Conservation (phyloP, 1,140 invertebrate genomes). For the Drosophila yakuba region DNA sequence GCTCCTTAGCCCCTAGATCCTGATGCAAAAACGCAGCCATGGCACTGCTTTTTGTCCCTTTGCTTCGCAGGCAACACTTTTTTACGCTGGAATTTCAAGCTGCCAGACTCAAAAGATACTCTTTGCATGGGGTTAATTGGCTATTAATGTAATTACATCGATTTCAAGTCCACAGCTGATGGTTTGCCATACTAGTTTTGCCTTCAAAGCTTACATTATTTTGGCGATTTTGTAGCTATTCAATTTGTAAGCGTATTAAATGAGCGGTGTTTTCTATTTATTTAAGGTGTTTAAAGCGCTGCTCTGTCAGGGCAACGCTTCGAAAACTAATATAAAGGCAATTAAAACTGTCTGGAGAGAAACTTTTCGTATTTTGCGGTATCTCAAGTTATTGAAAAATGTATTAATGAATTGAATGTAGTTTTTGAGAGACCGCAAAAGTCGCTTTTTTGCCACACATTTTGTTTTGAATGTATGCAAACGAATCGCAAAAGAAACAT, state of each 20-base stretch:
- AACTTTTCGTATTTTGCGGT: too few species aligned
- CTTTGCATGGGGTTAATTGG: slow-evolving; percentile 40
- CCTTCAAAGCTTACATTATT: too few species aligned
- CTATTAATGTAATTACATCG: slow-evolving; percentile 12
- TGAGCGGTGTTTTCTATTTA: not conserved
- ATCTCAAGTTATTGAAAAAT: not conserved
- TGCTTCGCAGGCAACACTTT: slow-evolving; percentile 10
- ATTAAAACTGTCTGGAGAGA: not conserved
- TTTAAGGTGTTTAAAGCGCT: not conserved
- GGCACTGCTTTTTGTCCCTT: slow-evolving; percentile 5
- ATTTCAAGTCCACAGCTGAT: not conserved
- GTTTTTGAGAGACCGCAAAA: not conserved
- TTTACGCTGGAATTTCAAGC: not conserved
- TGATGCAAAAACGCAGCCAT: slow-evolving; percentile 39
- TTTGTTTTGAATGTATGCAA: not conserved
- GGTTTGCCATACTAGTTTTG: too few species aligned
- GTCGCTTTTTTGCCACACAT: too few species aligned
- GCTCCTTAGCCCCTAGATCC: slow-evolving; percentile 20
- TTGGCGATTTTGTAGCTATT: too few species aligned
- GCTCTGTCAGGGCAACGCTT: not conserved
- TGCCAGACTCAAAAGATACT: slow-evolving; percentile 8
- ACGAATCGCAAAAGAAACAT: not conserved
- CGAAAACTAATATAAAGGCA: not conserved
- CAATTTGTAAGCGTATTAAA: not conserved
- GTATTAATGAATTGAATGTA: not conserved